Conservation (phyloP, 2,113 vertebrate species). For the Megaceryle maxima region DNA sequence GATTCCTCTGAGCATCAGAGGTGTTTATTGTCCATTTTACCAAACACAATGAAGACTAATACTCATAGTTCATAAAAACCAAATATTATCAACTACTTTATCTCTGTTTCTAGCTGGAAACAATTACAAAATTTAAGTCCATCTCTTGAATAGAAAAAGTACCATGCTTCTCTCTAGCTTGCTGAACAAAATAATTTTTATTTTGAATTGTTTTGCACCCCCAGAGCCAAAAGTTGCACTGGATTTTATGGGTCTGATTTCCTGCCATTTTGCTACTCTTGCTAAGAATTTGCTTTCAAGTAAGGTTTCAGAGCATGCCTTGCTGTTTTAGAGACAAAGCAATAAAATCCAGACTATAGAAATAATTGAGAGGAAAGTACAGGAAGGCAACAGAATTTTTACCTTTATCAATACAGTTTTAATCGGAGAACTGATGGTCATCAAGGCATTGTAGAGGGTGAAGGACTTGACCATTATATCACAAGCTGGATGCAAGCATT, state of each 20-base stretch:
- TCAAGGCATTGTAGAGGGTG: not conserved
- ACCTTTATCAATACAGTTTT: not conserved
- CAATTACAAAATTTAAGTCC: not conserved
- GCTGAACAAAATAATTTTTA: not conserved
- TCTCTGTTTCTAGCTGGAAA: not conserved
- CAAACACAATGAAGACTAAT: not conserved
- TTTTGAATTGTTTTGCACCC: not conserved
- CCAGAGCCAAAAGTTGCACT: not conserved
- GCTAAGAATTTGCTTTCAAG: not conserved
- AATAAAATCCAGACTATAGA: not conserved
- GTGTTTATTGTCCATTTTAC: not conserved
- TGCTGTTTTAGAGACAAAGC: not conserved
- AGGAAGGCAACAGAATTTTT: not conserved
- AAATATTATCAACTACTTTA: not conserved
- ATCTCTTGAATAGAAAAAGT: not conserved
- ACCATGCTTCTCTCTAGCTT: not conserved
- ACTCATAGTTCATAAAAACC: not conserved
- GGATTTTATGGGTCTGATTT: not conserved
- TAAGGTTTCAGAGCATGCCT: not conserved
- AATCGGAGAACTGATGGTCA: not conserved
- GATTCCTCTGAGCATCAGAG: not conserved
- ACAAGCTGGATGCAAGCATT: not conserved
- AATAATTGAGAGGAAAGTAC: not conserved
- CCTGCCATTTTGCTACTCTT: not conserved
- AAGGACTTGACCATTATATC: not conserved